Percentiles rank a stretch among this genome's conserved stretches.
Conservation (phyloP, 1,140 invertebrate genomes). For the Dinoponera quadriceps region DNA sequence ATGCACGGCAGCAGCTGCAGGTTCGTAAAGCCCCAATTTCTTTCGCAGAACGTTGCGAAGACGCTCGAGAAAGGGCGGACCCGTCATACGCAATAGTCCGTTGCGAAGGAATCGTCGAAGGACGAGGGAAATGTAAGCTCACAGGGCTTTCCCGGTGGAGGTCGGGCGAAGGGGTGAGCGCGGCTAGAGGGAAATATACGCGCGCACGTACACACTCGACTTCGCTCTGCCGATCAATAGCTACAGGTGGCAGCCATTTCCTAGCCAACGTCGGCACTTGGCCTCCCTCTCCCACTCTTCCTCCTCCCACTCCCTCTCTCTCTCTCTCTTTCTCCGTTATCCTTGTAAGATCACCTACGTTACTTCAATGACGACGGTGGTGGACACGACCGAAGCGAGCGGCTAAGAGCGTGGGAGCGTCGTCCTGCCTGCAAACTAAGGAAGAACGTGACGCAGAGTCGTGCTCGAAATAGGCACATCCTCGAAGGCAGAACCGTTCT, state of each 20-base stretch:
- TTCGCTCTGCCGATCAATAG: slow-evolving; percentile 85
- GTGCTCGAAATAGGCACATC: slow-evolving; percentile 15
- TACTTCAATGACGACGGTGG: neutral
- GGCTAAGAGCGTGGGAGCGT: neutral
- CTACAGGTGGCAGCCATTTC: slow-evolving; percentile 86
- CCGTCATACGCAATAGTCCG: slow-evolving; percentile 49
- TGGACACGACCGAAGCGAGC: neutral
- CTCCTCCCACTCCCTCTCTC: slow-evolving; percentile 54
- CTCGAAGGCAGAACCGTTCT: neutral
- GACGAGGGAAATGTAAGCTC: slow-evolving; percentile 56
- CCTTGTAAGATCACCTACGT: slow-evolving; percentile 19
- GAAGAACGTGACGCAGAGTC: neutral
- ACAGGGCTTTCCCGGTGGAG: slow-evolving; percentile 50
- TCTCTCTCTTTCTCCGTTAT: slow-evolving; percentile 57
- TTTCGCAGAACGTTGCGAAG: slow-evolving; percentile 1
- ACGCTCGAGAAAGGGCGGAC: neutral
- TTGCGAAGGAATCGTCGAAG: slow-evolving; percentile 50
- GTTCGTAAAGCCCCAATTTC: slow-evolving; percentile 40
- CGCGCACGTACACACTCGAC: slow-evolving; percentile 78
- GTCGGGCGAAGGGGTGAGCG: slow-evolving; percentile 32
- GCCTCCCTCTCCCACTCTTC: slow-evolving; percentile 44
- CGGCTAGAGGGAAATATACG: slow-evolving; percentile 74
- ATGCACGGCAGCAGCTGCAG: neutral
- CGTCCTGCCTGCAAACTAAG: neutral
- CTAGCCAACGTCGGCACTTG: slow-evolving; percentile 76